Base-by-base conservation (phyloP, 2,113 vertebrate genomes). In the Pterophyllum scalare region DNA sequence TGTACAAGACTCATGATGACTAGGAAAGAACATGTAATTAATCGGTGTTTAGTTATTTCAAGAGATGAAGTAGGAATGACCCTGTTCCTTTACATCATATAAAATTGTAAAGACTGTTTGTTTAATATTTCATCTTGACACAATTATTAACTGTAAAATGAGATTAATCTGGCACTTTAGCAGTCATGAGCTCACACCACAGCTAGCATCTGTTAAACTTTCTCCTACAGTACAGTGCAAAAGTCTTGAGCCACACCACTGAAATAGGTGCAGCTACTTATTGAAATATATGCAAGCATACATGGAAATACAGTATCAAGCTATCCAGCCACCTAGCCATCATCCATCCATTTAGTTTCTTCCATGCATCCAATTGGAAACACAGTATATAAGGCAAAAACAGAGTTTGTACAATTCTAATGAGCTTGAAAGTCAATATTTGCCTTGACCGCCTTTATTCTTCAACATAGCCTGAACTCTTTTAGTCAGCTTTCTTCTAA, bases 41-140 rank as follows among this genome's bases (percentile, higher is more conserved):
- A 65, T 91, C 82, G 19, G 20, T 61, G 54, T 80, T 81, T 46
- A 58, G 40, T 60, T 28, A 75, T 80, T 86, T 87, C 40, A 79
- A 54, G 56, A 43, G 59, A 43, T 35, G 13, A 52, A n/a, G 17
- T n/a, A 35, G 54, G 19, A 67, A 76, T 64, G 52, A 52, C 46
- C 7, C 62, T 26, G 22, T 79, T 78, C 75, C 40, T 83, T 80
- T 52, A 31, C 3, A 35, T 24, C 4, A 40, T 33, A 35, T 72
- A 26, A 13, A 76, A 76, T 10, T 43, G 10, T 46, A 14, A 26
- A 31, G 10, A 60, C 17, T 72, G 3, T 72, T 72, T 52, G 2
- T 72, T 72, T 52, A 72, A 52, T 72, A 28, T 72, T 52, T 72
- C 65, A 72, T 31, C 65, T 26, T 31, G 17, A 72, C 52, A 52